phyloP scores from a whole-genome alignment of 2,888 invertebrate genomes.

The Pedicia rivosa region DNA sequence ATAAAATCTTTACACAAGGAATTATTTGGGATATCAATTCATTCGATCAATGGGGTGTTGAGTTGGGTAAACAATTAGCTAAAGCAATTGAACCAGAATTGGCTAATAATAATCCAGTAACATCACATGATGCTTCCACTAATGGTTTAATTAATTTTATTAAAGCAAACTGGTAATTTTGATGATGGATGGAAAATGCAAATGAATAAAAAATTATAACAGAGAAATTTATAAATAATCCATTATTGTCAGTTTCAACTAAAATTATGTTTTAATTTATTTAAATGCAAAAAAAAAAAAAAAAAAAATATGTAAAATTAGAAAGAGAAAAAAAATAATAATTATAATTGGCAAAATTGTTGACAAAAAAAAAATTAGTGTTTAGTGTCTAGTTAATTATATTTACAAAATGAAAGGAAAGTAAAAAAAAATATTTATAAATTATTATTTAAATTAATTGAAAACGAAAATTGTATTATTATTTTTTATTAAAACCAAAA shows the following conservation, averaged over 20 bases:
- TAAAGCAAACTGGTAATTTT: conserved; percentile 44
- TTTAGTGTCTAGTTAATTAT: neutral
- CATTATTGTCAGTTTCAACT: no score
- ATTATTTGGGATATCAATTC: conserved; percentile 99
- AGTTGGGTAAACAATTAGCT: conserved; percentile 94
- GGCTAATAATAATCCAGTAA: conserved; percentile 43
- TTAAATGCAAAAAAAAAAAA: neutral
- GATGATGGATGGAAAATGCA: no score
- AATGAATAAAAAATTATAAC: no score
- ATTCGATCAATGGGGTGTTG: conserved; percentile 99
- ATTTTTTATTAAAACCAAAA: no score
- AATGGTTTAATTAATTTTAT: conserved; percentile 96
- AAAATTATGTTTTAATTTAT: no score
- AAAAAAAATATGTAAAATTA: neutral
- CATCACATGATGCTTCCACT: conserved; percentile 85
- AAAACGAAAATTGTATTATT: no score
- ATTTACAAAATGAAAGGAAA: no score
- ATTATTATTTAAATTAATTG: no score
- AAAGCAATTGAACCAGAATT: conserved; percentile 97
- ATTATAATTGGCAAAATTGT: neutral
- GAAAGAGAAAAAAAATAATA: neutral
- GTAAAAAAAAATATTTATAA: no score
- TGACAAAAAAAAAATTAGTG: neutral
- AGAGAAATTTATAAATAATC: no score
- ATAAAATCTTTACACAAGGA: conserved; percentile 98